Evolutionary conservation across 2,797 vertebrate genomes (phyloP), one percentile per base, ranked within the genome.

Genomic region (Aldrovandia affinis): DNA sequence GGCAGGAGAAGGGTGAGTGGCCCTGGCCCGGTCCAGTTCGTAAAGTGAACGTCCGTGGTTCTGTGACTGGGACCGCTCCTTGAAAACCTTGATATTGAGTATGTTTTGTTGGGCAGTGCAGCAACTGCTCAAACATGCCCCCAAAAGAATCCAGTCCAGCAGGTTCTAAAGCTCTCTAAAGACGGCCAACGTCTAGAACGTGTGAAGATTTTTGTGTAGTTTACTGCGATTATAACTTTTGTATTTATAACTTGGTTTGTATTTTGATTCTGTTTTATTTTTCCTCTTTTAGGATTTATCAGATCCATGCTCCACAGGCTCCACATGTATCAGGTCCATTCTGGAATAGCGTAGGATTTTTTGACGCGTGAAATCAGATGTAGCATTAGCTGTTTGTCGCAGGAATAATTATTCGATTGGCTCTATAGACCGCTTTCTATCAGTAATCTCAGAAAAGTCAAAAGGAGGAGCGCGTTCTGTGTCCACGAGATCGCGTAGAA

Each of bases 1-100:
- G 91, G 54, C 91, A 84, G 83, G 92, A 96, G 6, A 89, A 94
- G 55, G 95, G 97, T 98, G 78, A 93, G 93, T 68, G 28, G 4
- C n/a, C 86, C n/a, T 6, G 8, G 8, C 2, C 15, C 28, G 50
- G 47, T 52, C 57, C 3, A 8, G 57, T 61, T 22, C 25, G 25
- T n/a, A 52, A 52, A 52, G 28, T 61, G 28, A 65, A 15, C 18
- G 5, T 33, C 14, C 20, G 68, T 20, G 18, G 68, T 73, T 6
- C 0, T 73, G 33, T 25, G 6, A 25, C 1, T n/a, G 73, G 1
- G 42, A 0, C 9, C 73, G 2, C 25, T 25, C 39, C 39, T 77
- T 3, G 33, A 5, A 47, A 44, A 73, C 42, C 39, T 77, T 42
- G 0, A 9, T 42, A n/a, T 75, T 44, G 18, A 2, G 8, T n/a